phyloP scores from a whole-genome alignment of 2,113 vertebrate genomes.

The Poeciliopsis retropinna region DNA sequence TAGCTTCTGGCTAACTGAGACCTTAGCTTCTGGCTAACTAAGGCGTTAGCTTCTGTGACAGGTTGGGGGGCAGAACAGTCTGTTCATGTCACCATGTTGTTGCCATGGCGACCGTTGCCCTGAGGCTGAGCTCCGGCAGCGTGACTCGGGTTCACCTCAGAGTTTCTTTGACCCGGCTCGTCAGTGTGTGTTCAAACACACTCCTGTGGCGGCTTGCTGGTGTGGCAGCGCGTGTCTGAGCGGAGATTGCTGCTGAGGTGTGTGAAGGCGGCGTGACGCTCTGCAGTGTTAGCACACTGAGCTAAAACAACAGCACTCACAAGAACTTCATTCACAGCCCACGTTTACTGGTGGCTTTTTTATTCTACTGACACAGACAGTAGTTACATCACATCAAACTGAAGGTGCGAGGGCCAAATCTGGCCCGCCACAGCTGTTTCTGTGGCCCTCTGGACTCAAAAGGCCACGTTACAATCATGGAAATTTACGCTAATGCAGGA shows the following conservation, averaged over 20 bases:
- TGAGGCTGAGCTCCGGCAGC: slow-evolving; percentile 41
- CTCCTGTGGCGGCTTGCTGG: slow-evolving; percentile 53
- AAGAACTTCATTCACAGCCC: background rate
- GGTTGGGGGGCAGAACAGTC: slow-evolving; percentile 42
- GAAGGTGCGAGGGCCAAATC: background rate
- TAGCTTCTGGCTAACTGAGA: too few species aligned
- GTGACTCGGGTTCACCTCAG: slow-evolving; percentile 35
- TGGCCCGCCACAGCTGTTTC: too few species aligned
- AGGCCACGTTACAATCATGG: too few species aligned
- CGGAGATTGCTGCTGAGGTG: slow-evolving; percentile 27
- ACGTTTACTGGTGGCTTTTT: background rate
- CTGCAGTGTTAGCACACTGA: too few species aligned
- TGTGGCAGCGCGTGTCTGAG: background rate
- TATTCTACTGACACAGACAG: background rate
- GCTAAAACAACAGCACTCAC: background rate
- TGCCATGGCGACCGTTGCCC: slow-evolving; percentile 19
- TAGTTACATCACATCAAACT: background rate
- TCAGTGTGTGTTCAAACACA: slow-evolving; percentile 15
- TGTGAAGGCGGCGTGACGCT: slow-evolving; percentile 10
- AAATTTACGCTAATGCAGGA: too few species aligned
- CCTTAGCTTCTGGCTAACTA: background rate
- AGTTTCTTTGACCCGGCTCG: slow-evolving; percentile 2
- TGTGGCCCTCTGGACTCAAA: too few species aligned
- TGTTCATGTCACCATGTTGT: too few species aligned
- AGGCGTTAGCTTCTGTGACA: slow-evolving; percentile 41